A percentile compares a stretch with the other conserved stretches of the same genome.
Evolutionary conservation across 2,888 invertebrate species (phyloP).

Genomic region (Eudemis profundana): DNA sequence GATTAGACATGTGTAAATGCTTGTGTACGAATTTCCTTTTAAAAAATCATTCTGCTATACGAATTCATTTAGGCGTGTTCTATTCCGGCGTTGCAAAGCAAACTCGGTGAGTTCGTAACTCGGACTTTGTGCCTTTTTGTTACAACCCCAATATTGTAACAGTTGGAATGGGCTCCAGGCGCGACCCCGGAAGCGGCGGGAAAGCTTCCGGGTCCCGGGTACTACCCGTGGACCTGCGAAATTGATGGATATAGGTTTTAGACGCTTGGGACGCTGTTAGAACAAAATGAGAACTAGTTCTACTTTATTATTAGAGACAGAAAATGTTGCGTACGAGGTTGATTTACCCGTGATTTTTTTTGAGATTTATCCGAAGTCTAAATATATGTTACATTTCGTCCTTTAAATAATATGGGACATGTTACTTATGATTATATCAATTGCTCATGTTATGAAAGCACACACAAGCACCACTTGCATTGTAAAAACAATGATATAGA

Average conservation of each 20-base stretch:
- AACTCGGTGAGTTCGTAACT: neutral
- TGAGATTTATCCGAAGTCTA: too few relatives aligned
- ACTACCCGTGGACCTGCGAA: neutral
- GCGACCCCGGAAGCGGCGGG: slow-evolving; percentile 24
- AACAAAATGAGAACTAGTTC: too few relatives aligned
- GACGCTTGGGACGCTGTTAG: too few relatives aligned
- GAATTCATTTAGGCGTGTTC: slow-evolving; percentile 3
- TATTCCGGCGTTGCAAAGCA: neutral
- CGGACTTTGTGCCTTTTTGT: neutral
- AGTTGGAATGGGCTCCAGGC: slow-evolving; percentile 12
- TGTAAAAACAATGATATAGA: too few relatives aligned
- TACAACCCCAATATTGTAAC: neutral
- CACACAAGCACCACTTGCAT: too few relatives aligned
- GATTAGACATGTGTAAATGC: neutral
- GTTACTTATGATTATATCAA: too few relatives aligned
- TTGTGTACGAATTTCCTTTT: neutral
- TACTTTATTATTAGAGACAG: too few relatives aligned
- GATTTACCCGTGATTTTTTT: too few relatives aligned
- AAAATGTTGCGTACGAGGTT: too few relatives aligned
- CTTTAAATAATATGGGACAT: too few relatives aligned
- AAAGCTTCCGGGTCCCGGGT: slow-evolving; percentile 12
- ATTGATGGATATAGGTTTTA: neutral
- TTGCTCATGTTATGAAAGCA: too few relatives aligned
- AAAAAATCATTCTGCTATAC: neutral
- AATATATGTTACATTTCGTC: too few relatives aligned